Percentiles rank a stretch among this genome's conserved stretches.
Evolutionary conservation across 1,140 invertebrate genomes (phyloP).

Genomic region (Philotrypesis tridentata): DNA sequence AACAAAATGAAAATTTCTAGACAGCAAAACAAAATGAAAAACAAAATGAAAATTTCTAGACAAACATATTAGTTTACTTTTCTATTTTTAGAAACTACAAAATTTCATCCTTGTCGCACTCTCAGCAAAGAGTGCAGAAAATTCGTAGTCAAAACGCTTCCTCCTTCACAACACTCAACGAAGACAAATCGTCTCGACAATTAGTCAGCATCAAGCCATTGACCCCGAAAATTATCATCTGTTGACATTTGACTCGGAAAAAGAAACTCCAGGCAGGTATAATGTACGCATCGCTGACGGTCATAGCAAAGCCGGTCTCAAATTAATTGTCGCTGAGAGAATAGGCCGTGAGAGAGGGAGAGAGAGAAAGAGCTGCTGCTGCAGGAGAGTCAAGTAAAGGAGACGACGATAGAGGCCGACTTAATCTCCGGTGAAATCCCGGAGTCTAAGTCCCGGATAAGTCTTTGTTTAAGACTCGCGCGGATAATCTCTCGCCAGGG

Average conservation of each 20-base stretch:
- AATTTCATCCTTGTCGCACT: too few species aligned
- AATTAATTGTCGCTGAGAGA: slow-evolving; percentile 54
- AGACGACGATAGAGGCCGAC: slow-evolving; percentile 31
- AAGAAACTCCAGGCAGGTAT: neutral
- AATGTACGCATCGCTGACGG: neutral
- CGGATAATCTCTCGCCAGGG: slow-evolving; percentile 56
- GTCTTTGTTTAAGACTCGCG: slow-evolving; percentile 61
- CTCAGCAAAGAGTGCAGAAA: too few species aligned
- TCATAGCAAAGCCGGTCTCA: slow-evolving; percentile 44
- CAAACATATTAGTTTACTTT: too few species aligned
- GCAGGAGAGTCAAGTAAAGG: neutral
- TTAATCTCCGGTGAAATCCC: slow-evolving; percentile 52
- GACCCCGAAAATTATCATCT: neutral
- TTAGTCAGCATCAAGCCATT: neutral
- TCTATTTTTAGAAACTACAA: too few species aligned
- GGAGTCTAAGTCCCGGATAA: slow-evolving; percentile 49
- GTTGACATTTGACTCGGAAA: neutral
- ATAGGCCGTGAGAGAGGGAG: neutral
- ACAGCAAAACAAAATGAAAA: too few species aligned
- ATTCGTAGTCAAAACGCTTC: too few species aligned
- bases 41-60: too few species aligned
- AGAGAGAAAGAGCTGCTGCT: slow-evolving; percentile 41
- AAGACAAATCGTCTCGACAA: neutral
- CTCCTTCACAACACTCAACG: too few species aligned
- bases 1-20: too few species aligned